Percentiles rank a stretch among this genome's conserved stretches.
Conservation (phyloP, 2,113 vertebrate species). For the Cervus canadensis region DNA sequence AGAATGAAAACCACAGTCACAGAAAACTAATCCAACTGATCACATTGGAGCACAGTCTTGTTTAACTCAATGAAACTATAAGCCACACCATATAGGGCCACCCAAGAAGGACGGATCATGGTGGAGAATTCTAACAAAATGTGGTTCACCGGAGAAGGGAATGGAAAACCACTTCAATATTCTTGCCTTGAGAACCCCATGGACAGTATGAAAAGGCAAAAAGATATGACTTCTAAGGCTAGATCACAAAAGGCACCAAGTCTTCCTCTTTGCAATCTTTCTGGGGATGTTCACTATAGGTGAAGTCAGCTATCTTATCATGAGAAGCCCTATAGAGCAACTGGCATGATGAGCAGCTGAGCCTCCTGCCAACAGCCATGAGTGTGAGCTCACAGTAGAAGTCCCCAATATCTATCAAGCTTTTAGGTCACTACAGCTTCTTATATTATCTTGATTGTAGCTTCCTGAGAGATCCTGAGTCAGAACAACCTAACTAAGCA, state of each 20-base stretch:
- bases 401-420: background rate
- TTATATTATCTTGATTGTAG: background rate
- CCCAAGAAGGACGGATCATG: background rate
- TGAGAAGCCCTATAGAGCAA: background rate
- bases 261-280: background rate
- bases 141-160: background rate
- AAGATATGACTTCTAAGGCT: background rate
- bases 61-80: background rate
- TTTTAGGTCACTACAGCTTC: background rate
- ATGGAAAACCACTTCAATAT: background rate
- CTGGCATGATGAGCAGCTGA: background rate
- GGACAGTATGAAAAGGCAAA: background rate
- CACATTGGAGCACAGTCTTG: background rate
- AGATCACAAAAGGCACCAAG: background rate
- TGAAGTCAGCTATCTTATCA: background rate
- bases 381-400: background rate
- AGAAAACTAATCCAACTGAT: background rate
- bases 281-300: background rate
- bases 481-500: background rate
- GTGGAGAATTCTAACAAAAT: background rate
- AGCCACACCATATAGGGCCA: background rate
- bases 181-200: background rate
- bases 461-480: background rate
- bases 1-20: background rate
- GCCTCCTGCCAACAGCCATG: background rate